A percentile compares a stretch with the other conserved stretches of the same genome.
phyloP scores from a whole-genome alignment of 1,140 invertebrate genomes.

The Dermatophagoides farinae region DNA sequence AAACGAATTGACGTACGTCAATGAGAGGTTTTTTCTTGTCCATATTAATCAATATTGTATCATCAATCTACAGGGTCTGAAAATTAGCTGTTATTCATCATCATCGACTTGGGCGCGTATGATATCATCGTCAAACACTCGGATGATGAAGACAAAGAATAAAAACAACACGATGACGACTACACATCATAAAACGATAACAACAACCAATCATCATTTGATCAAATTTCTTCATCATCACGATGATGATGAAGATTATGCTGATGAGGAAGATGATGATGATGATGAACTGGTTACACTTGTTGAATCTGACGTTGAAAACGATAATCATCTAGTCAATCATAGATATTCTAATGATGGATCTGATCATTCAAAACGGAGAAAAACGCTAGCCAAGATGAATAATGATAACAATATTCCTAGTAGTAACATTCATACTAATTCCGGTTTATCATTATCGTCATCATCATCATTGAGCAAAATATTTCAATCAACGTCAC shows the following conservation, averaged over 20 bases:
- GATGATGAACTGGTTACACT: not conserved
- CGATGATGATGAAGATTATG: not conserved
- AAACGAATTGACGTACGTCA: constrained; percentile 9
- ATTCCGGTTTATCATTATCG: not conserved
- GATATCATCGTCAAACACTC: not conserved
- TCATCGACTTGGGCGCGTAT: not conserved
- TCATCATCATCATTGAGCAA: not conserved
- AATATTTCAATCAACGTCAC: not conserved
- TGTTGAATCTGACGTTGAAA: not conserved
- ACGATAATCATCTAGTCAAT: not conserved
- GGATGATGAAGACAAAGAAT: too few relatives aligned
- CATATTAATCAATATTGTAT: not conserved
- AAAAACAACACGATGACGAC: not conserved
- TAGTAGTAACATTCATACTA: not conserved
- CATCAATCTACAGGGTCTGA: not conserved
- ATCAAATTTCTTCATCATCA: constrained; percentile 8
- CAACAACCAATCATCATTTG: not conserved
- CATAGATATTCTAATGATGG: too few relatives aligned
- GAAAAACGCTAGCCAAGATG: too few relatives aligned
- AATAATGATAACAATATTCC: too few relatives aligned
- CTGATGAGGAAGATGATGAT: not conserved
- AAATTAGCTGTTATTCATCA: constrained; percentile 11
- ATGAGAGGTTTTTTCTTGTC: not conserved
- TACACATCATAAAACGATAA: not conserved
- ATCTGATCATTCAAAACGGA: too few relatives aligned